A percentile compares a stretch with the other conserved stretches of the same genome.
Evolutionary conservation across 1,140 invertebrate species (phyloP).

Genomic region (Caerostris darwini): DNA sequence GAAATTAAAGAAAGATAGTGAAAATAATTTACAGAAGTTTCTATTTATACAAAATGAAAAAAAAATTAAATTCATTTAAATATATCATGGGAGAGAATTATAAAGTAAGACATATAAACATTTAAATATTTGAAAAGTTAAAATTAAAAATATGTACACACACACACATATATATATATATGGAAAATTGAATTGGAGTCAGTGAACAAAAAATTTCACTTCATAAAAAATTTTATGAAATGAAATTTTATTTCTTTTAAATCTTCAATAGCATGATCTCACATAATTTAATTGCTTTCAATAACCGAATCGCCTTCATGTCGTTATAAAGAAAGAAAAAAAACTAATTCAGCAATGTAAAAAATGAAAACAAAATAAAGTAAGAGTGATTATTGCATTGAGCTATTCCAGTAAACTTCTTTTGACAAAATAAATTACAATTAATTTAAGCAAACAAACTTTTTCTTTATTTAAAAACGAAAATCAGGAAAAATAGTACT

Average conservation of each 20-base stretch:
- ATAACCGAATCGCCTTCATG: not conserved
- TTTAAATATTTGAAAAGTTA: too few relatives aligned
- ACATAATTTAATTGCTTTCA: not conserved
- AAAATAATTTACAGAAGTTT: too few relatives aligned
- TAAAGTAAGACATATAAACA: too few relatives aligned
- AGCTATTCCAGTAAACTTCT: not conserved
- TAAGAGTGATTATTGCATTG: not conserved
- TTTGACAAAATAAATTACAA: not conserved
- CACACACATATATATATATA: not conserved
- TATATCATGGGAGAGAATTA: too few relatives aligned
- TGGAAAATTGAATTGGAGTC: not conserved
- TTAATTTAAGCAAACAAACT: not conserved
- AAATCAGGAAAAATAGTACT: not conserved
- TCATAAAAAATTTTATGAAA: not conserved
- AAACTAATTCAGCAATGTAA: not conserved
- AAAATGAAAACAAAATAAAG: not conserved
- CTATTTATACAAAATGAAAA: too few relatives aligned
- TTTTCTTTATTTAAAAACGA: not conserved
- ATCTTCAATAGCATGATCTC: not conserved
- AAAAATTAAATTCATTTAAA: too few relatives aligned
- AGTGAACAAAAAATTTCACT: not conserved
- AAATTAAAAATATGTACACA: not conserved
- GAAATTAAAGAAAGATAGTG: too few relatives aligned
- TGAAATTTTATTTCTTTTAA: not conserved
- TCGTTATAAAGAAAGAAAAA: not conserved